Percentiles rank a stretch among this genome's conserved stretches.
These are phyloP conservation scores for Malthinus flaveolus DNA, from an alignment of 2,888 invertebrate genomes.

Conservation along the genomic window DNA sequence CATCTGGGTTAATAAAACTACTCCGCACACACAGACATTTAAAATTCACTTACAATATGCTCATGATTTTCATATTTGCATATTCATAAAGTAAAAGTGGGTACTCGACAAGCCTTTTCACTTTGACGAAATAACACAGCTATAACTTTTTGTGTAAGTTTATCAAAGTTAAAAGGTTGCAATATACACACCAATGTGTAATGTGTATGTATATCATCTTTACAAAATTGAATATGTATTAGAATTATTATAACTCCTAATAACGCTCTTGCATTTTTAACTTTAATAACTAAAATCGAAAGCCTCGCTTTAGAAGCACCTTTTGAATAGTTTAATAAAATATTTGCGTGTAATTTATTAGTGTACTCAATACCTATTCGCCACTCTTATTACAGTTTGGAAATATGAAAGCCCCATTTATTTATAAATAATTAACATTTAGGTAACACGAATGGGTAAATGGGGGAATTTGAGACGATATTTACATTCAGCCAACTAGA, in stretches of 20 bases:
- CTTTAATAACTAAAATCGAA: conserved; percentile 12
- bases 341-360: conserved; percentile 10
- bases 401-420: too few species aligned
- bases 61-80: conserved; percentile 32
- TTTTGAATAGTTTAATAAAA: conserved; percentile 11
- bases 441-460: too few species aligned
- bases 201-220: conserved; percentile 21
- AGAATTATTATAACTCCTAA: conserved; percentile 22
- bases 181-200: background rate
- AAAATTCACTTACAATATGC: conserved; percentile 29
- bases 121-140: conserved; percentile 29
- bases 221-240: conserved; percentile 25
- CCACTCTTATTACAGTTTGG: too few species aligned
- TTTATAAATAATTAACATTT: too few species aligned
- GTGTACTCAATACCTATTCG: background rate
- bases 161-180: conserved; percentile 24
- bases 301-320: background rate
- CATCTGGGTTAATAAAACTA: conserved; percentile 19
- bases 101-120: conserved; percentile 24
- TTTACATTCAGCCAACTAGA: too few species aligned
- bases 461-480: too few species aligned
- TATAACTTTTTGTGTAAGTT: conserved; percentile 24
- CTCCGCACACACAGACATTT: conserved; percentile 12
- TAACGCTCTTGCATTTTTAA: conserved; percentile 19
- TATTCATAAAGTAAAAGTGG: conserved; percentile 28